Evolutionary conservation across 2,113 vertebrate genomes (phyloP).

Genomic region (Ptyas mucosa): DNA sequence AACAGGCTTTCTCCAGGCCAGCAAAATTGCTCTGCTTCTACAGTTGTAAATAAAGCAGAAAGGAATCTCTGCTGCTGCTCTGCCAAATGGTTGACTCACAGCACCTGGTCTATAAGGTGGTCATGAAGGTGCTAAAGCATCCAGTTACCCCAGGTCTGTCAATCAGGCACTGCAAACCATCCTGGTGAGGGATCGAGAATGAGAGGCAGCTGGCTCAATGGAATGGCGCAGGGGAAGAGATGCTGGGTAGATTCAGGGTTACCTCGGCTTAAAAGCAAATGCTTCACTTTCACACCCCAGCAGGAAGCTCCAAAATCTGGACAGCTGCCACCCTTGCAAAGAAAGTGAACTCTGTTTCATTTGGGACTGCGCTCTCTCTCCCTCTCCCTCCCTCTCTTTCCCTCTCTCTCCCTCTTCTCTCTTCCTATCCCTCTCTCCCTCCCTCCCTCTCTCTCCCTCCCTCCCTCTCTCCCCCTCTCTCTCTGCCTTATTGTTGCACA

Average conservation of each 20-base stretch:
- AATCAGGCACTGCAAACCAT: not conserved
- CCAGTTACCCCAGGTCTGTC: not conserved
- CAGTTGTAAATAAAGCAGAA: not conserved
- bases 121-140: not conserved
- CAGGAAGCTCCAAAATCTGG: not conserved
- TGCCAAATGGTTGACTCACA: not conserved
- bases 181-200: not conserved
- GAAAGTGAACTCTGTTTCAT: constrained; percentile 3
- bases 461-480: not conserved
- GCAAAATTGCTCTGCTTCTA: not conserved
- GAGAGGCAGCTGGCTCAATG: not conserved
- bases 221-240: not conserved
- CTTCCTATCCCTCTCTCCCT: no score
- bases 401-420: not conserved
- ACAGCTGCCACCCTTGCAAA: constrained; percentile 2
- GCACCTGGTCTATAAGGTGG: not conserved
- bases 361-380: not conserved
- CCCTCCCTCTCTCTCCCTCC: accelerated
- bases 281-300: not conserved
- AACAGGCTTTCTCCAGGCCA: not conserved
- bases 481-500: constrained; percentile 28
- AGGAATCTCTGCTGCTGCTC: not conserved
- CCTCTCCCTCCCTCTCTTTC: no score
- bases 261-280: not conserved
- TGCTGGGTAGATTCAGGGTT: not conserved